phyloP scores from a whole-genome alignment of 1,140 invertebrate species.

The Pachyrhynchus sulphureomaculatus region DNA sequence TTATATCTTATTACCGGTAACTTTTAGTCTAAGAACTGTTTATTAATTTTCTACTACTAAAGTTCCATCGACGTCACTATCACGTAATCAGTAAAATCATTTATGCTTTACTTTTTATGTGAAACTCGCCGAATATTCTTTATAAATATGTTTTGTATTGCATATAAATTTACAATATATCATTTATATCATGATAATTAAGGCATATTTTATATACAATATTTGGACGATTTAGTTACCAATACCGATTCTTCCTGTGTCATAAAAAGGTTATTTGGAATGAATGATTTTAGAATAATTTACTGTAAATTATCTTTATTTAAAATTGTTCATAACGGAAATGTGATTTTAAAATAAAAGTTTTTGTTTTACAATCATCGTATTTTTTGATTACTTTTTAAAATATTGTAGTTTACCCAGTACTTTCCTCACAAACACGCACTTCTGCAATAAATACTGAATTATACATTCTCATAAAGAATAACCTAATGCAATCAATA shows the following conservation, averaged over 20 bases:
- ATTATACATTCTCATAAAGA: no score
- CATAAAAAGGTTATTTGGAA: constrained; percentile 15
- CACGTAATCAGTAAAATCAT: background rate
- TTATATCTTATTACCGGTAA: no score
- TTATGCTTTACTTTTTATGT: constrained; percentile 2
- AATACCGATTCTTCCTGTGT: constrained; percentile 17
- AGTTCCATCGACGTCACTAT: no score
- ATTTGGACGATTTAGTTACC: constrained; percentile 25
- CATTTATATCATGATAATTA: constrained; percentile 2
- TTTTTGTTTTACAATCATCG: constrained; percentile 24
- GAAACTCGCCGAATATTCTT: constrained; percentile 10
- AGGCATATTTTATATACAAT: constrained; percentile 17
- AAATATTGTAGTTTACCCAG: no score
- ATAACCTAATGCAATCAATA: no score
- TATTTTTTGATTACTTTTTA: constrained; percentile 1
- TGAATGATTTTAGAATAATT: constrained; percentile 12
- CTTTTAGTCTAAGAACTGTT: no score
- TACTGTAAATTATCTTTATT: constrained; percentile 27
- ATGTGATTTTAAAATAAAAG: constrained; percentile 35
- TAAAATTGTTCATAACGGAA: constrained; percentile 28
- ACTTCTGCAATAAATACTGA: no score
- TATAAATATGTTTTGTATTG: constrained; percentile 1
- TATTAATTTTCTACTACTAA: no score
- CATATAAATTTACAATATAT: background rate
- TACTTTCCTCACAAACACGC: no score